These are phyloP conservation scores for Nothoprocta pentlandii DNA, from an alignment of 2,113 vertebrate species.

Conservation along the genomic window DNA sequence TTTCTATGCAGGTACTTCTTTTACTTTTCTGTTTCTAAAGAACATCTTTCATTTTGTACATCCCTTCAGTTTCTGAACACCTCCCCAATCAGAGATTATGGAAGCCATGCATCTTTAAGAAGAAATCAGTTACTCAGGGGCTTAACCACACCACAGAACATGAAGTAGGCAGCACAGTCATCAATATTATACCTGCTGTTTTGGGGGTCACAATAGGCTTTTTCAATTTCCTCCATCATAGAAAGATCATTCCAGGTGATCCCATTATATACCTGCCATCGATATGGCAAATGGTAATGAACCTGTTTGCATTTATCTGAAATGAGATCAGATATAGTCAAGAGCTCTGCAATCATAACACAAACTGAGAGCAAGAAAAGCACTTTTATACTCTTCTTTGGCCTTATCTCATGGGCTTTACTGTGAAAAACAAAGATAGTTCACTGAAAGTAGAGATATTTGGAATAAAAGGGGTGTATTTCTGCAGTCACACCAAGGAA, in stretches of 20 bases:
- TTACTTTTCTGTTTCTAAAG: not conserved
- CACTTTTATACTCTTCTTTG: not conserved
- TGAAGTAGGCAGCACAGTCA: not conserved
- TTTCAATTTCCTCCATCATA: slow-evolving; percentile 86
- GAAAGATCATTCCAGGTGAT: slow-evolving; percentile 80
- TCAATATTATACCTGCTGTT: slow-evolving; percentile 57
- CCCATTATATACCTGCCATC: slow-evolving; percentile 84
- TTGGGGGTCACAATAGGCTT: slow-evolving; percentile 85
- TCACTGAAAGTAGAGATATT: not conserved
- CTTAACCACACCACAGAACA: not conserved
- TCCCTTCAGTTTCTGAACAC: not conserved
- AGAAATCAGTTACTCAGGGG: not conserved
- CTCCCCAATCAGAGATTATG: not conserved
- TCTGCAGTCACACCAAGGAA: not conserved
- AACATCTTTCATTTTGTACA: not conserved
- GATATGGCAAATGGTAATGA: slow-evolving; percentile 90
- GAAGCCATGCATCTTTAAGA: not conserved
- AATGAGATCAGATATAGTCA: slow-evolving; percentile 21
- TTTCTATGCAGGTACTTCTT: not conserved
- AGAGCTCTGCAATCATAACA: not conserved
- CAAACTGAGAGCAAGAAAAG: not conserved
- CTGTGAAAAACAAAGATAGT: not conserved
- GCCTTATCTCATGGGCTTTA: not conserved
- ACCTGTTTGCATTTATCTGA: slow-evolving; percentile 83
- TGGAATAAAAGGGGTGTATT: not conserved